A percentile compares a stretch with the other conserved stretches of the same genome.
Conservation (phyloP, 2,113 vertebrate genomes). For the Ahaetulla prasina region DNA sequence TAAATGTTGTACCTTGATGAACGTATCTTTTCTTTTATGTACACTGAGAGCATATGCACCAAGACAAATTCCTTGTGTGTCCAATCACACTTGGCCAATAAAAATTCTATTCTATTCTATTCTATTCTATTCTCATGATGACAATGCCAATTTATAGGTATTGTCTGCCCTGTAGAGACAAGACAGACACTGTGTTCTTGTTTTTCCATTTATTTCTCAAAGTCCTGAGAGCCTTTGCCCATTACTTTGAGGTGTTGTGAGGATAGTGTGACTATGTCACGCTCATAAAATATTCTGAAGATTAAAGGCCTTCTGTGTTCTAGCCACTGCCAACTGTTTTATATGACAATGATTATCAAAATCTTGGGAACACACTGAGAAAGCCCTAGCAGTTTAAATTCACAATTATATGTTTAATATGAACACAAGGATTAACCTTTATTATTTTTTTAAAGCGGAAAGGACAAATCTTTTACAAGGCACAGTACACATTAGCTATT, state of each 20-base stretch:
- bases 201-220: background rate
- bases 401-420: constrained; percentile 2
- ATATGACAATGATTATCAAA: constrained; percentile 17
- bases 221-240: background rate
- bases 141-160: background rate
- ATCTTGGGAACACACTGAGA: background rate
- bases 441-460: background rate
- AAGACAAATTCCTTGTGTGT: too few relatives aligned
- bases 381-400: background rate
- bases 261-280: background rate
- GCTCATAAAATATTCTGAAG: background rate
- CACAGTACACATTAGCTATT: background rate
- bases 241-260: background rate
- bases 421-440: background rate
- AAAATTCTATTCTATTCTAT: too few relatives aligned
- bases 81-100: too few relatives aligned
- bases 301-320: background rate
- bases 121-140: too few relatives aligned
- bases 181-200: background rate
- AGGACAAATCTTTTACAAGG: background rate
- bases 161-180: background rate
- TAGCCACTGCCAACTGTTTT: background rate
- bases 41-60: too few relatives aligned
- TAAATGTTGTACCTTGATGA: too few relatives aligned
- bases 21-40: too few relatives aligned